A percentile compares a stretch with the other conserved stretches of the same genome.
These are phyloP conservation scores for Meteorus sp. DNA, from an alignment of 1,140 invertebrate species.

Conservation along the genomic window DNA sequence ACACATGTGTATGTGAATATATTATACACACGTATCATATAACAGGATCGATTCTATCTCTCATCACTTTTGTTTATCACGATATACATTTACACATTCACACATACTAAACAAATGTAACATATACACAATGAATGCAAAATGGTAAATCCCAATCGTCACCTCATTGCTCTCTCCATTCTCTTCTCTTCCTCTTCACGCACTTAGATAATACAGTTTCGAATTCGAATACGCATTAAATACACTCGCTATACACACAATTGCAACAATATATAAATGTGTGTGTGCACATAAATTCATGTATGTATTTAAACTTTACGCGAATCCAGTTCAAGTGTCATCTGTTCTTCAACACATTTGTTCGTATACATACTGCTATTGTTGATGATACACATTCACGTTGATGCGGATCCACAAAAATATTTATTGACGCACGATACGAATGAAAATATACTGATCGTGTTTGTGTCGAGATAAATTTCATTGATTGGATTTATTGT, in stretches of 20 bases:
- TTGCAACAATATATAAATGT: constrained; percentile 6
- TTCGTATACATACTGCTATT: background rate
- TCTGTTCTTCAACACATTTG: constrained; percentile 6
- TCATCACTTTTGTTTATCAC: no score
- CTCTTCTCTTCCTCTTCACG: background rate
- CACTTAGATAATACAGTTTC: background rate
- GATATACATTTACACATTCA: no score
- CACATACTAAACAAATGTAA: no score
- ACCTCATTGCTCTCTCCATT: no score
- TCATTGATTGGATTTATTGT: no score
- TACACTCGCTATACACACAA: background rate
- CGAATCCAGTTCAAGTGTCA: constrained; percentile 5
- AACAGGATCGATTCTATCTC: no score
- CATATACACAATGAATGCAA: no score
- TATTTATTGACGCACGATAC: constrained; percentile 10
- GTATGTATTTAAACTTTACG: constrained; percentile 2
- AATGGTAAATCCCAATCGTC: no score
- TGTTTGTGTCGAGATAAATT: no score
- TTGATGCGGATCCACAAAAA: background rate
- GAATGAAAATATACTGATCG: no score
- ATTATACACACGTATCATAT: no score
- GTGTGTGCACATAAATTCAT: background rate
- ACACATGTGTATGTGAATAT: no score
- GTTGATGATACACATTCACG: background rate
- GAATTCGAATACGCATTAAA: background rate